Percentiles rank a stretch among this genome's conserved stretches.
Conservation (phyloP, 2,888 invertebrate species). For the Eustalomyia histrio region DNA sequence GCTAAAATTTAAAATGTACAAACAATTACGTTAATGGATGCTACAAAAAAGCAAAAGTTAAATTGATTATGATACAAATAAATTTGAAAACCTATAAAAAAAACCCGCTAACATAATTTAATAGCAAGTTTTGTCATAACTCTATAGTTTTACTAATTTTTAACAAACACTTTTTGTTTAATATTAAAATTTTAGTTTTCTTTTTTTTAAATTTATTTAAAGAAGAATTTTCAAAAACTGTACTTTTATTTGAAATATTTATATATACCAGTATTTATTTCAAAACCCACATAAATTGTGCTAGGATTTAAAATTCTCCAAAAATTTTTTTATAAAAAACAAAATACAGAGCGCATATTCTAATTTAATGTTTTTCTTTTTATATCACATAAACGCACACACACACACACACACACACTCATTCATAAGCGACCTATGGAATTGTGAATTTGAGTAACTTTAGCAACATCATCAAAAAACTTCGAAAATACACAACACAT, state of each 20-base stretch:
- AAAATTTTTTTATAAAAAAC: neutral
- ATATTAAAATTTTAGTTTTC: neutral
- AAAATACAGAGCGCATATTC: slow-evolving; percentile 41
- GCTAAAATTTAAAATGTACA: slow-evolving; percentile 30
- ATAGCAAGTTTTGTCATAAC: neutral
- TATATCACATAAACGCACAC: too few species aligned
- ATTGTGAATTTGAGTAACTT: slow-evolving; percentile 35
- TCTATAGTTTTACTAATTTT: neutral
- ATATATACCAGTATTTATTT: too few species aligned
- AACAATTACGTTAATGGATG: slow-evolving; percentile 15
- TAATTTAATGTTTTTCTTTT: neutral
- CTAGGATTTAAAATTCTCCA: neutral
- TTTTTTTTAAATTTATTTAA: neutral
- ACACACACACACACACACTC: too few species aligned
- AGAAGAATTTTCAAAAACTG: neutral
- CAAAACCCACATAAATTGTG: slow-evolving; percentile 54
- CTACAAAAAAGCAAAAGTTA: slow-evolving; percentile 23
- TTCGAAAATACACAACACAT: slow-evolving; percentile 15
- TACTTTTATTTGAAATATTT: neutral
- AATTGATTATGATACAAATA: neutral
- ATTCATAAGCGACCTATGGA: slow-evolving; percentile 49
- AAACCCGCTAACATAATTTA: too few species aligned
- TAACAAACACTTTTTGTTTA: neutral
- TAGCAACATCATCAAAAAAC: slow-evolving; percentile 10
- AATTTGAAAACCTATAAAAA: neutral